These are phyloP conservation scores for Lepidurus arcticus DNA, from an alignment of 1,140 invertebrate species.

Conservation along the genomic window DNA sequence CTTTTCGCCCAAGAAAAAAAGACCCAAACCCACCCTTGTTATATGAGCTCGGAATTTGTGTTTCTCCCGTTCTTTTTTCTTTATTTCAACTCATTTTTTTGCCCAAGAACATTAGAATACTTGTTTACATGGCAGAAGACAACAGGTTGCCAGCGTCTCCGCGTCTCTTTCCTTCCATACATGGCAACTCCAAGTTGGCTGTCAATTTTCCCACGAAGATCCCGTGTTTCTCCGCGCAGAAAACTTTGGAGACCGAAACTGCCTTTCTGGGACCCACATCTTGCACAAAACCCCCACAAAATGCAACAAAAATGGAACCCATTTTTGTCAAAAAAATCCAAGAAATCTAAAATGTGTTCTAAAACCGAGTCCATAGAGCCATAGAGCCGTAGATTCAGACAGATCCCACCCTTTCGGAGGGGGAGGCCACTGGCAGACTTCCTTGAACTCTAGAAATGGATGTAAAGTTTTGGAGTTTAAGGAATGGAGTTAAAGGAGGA, in stretches of 20 bases:
- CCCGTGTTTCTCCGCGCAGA: background rate
- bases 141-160: background rate
- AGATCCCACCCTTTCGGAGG: too few species aligned
- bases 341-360: background rate
- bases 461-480: too few species aligned
- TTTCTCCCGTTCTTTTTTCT: background rate
- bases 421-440: too few species aligned
- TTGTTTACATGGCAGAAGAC: constrained; percentile 3
- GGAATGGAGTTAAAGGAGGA: too few species aligned
- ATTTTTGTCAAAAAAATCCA: background rate
- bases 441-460: too few species aligned
- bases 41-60: background rate
- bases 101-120: background rate
- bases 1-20: background rate
- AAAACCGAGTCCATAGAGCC: too few species aligned
- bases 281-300: too few species aligned
- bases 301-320: background rate
- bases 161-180: background rate
- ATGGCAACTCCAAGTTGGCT: background rate
- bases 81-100: background rate
- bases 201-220: constrained; percentile 8
- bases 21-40: background rate
- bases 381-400: too few species aligned
- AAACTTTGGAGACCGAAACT: background rate
- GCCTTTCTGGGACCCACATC: background rate